phyloP scores from a whole-genome alignment of 2,797 vertebrate species.

The Hyperoplus immaculatus region DNA sequence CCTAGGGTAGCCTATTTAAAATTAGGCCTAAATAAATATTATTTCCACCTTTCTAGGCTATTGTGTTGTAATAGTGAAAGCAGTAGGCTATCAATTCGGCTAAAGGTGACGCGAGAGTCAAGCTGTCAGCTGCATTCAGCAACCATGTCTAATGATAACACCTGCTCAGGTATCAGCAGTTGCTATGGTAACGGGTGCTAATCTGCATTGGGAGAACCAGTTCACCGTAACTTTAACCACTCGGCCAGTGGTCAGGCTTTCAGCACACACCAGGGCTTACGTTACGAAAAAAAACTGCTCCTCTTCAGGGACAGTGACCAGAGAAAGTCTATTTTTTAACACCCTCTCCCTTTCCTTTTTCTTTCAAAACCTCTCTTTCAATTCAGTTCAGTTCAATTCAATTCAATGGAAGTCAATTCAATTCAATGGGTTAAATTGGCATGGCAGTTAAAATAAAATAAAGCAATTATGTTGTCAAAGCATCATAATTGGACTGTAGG shows the following conservation, averaged over 20 bases:
- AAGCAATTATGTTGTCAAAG: too few relatives aligned
- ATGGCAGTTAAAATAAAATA: too few relatives aligned
- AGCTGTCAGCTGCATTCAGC: conserved; percentile 24
- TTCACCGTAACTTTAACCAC: conserved; percentile 83
- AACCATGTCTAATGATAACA: conserved; percentile 61
- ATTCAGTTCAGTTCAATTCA: too few relatives aligned
- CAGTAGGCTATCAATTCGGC: conserved; percentile 10
- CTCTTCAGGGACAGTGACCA: conserved; percentile 16
- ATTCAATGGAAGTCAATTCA: too few relatives aligned
- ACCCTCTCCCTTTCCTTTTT: background rate
- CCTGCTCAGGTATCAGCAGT: conserved; percentile 81
- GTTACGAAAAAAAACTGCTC: conserved; percentile 63
- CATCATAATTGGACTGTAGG: too few relatives aligned
- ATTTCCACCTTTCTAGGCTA: too few relatives aligned
- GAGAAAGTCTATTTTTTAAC: background rate
- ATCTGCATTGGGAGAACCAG: conserved; percentile 80
- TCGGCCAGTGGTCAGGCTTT: conserved; percentile 75
- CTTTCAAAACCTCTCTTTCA: background rate
- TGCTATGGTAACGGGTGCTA: conserved; percentile 80
- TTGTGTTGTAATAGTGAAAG: background rate
- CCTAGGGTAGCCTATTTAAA: too few relatives aligned
- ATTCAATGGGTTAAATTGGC: too few relatives aligned
- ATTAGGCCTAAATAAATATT: too few relatives aligned
- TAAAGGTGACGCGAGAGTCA: conserved; percentile 28
- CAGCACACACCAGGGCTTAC: conserved; percentile 67